Evolutionary conservation across 2,888 invertebrate species (phyloP).

Genomic region (Allolobophora icterica): DNA sequence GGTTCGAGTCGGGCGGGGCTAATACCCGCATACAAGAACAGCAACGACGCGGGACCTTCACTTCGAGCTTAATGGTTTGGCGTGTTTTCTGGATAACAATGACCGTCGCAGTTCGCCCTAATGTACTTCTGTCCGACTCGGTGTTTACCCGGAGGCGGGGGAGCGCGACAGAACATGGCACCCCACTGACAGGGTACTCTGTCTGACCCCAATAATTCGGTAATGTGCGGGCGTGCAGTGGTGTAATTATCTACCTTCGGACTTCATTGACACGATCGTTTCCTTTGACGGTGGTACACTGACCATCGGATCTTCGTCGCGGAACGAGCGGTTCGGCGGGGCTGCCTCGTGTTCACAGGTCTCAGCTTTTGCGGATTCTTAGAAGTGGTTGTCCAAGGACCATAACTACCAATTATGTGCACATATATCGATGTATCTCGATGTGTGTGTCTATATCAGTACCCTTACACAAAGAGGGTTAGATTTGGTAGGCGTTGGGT

Average conservation of each 20-base stretch:
- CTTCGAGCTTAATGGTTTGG: background rate
- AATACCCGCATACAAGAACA: background rate
- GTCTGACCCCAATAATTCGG: conserved; percentile 22
- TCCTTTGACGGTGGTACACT: background rate
- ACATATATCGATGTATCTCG: background rate
- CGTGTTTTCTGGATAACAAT: background rate
- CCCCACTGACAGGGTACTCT: background rate
- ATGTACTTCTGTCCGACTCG: background rate
- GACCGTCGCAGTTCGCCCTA: background rate
- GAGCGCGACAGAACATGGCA: conserved; percentile 18
- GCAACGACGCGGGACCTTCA: background rate
- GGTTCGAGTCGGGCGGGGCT: background rate
- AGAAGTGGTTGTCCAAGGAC: background rate
- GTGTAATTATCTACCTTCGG: background rate
- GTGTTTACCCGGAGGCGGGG: background rate
- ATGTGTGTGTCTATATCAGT: background rate
- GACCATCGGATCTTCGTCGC: background rate
- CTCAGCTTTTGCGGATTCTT: background rate
- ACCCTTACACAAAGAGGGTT: background rate
- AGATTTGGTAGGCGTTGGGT: background rate
- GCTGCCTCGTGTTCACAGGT: no score
- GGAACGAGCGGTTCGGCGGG: no score
- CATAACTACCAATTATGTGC: background rate
- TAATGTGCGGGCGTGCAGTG: background rate
- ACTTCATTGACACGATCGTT: background rate